Evolutionary conservation across 1,140 invertebrate genomes (phyloP), one percentile per base, ranked within the genome.

Genomic region (Eubasilissa regina): DNA sequence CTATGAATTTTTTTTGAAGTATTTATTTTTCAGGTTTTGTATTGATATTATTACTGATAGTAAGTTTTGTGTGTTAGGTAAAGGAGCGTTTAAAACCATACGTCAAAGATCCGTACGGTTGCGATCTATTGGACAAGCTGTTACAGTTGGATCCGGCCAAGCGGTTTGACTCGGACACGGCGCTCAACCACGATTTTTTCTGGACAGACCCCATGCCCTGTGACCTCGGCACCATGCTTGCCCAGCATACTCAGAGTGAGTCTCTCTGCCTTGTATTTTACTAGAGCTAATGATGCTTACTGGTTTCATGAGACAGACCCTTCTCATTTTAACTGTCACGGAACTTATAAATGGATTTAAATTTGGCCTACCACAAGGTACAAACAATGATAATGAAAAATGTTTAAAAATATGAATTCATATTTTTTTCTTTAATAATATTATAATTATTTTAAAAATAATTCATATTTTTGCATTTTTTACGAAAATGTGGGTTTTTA

Each of bases 161-260:
- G 87, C 89, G 99, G 81, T 94, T 94, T 44, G 96, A 99, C 87
- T 94, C 97, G 0, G 97, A 99, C 85, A 94, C 94, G 0, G 98
- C 98, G 0, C 86, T 99, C 0, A 98, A 99, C 90, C 97, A 99
- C 84, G 97, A 99, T 85, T 99, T 99, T 87, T 99, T 99, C 87
- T 99, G 97, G 97, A 96, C 94, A 0, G 97, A 98, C 86, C 98
- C 98, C 43, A 95, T 98, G 94, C 97, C 97, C 0, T 94, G 93
- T 85, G 97, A 98, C 85, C 88, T 99, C 0, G 95, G 93, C 35
- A 96, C 95, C 89, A 98, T 98, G 97, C 87, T 99, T 60, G 96
- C 96, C 0, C 95, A 97, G 84, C 96, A 98, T 85, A 94, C 94
- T 0, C 96, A 97, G 83, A 98, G 96, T 86, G n/a, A 66, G 62